Conservation (phyloP, 2,888 invertebrate species). For the Drosophila neutralis region DNA sequence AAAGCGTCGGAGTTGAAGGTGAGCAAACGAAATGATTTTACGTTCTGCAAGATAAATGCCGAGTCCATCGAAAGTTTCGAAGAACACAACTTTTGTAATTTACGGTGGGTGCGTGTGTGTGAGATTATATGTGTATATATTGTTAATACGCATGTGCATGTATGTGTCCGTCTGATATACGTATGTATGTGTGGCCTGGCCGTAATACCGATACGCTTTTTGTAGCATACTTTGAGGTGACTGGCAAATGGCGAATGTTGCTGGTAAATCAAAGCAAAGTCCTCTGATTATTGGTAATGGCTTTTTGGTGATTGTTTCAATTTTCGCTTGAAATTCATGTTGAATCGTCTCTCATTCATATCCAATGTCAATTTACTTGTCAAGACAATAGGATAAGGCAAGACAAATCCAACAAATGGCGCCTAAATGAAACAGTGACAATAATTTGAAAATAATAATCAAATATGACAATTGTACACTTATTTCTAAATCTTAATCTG, state of each 20-base stretch:
- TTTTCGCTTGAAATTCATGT: neutral
- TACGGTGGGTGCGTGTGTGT: slow-evolving; percentile 9
- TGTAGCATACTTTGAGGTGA: slow-evolving; percentile 44
- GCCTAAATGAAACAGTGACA: neutral
- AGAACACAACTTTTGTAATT: slow-evolving; percentile 40
- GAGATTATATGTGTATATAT: slow-evolving; percentile 1
- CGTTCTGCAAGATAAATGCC: slow-evolving; percentile 43
- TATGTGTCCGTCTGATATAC: neutral
- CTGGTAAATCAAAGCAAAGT: slow-evolving; percentile 9
- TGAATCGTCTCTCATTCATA: neutral
- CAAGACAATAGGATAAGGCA: neutral
- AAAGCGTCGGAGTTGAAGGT: slow-evolving; percentile 71
- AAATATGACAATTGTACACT: neutral
- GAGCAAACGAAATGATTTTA: slow-evolving; percentile 54
- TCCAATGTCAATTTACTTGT: neutral
- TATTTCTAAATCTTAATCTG: neutral
- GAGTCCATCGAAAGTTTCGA: slow-evolving; percentile 41
- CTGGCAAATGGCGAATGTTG: neutral
- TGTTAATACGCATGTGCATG: slow-evolving; percentile 4
- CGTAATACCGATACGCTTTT: slow-evolving; percentile 25
- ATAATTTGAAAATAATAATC: neutral
- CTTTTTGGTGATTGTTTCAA: neutral
- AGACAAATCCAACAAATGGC: neutral
- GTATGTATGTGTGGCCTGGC: neutral
- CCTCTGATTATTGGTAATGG: neutral